A percentile compares a stretch with the other conserved stretches of the same genome.
Conservation (phyloP, 2,888 invertebrate species). For the Plemyria rubiginata region DNA sequence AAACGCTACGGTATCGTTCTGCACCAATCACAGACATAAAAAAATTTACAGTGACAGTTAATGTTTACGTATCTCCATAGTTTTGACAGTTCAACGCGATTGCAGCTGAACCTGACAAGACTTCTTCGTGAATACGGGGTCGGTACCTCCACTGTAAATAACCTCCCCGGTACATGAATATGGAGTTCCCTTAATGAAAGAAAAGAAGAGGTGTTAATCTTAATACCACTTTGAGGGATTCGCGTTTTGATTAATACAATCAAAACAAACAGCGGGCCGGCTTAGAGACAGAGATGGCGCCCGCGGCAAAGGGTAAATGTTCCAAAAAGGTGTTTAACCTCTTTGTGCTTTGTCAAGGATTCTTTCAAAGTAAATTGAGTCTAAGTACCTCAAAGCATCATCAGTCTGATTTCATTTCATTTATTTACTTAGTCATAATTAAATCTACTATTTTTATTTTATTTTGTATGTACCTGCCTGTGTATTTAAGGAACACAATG, state of each 20-base stretch:
- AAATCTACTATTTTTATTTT: too few species aligned
- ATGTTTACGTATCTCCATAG: too few species aligned
- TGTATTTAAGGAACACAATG: too few species aligned
- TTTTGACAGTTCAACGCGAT: too few species aligned
- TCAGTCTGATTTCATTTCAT: too few species aligned
- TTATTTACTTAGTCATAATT: too few species aligned
- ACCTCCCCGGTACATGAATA: conserved; percentile 69
- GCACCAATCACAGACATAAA: background rate
- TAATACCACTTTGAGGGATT: conserved; percentile 74
- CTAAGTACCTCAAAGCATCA: too few species aligned
- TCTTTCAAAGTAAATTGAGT: background rate
- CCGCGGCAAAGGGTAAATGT: conserved; percentile 9
- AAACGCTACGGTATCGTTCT: background rate
- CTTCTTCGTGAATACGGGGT: background rate
- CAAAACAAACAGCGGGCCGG: conserved; percentile 80
- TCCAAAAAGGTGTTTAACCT: background rate
- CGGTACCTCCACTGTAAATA: conserved; percentile 21
- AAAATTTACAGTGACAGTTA: background rate
- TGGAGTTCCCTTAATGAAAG: conserved; percentile 70
- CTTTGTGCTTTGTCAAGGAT: background rate
- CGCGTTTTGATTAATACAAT: conserved; percentile 83
- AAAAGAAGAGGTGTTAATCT: conserved; percentile 83
- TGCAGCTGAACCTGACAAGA: too few species aligned
- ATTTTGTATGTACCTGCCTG: too few species aligned
- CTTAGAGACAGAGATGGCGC: conserved; percentile 61